A percentile compares a stretch with the other conserved stretches of the same genome.
Conservation (phyloP, 2,797 vertebrate genomes). For the Channallabes apus region DNA sequence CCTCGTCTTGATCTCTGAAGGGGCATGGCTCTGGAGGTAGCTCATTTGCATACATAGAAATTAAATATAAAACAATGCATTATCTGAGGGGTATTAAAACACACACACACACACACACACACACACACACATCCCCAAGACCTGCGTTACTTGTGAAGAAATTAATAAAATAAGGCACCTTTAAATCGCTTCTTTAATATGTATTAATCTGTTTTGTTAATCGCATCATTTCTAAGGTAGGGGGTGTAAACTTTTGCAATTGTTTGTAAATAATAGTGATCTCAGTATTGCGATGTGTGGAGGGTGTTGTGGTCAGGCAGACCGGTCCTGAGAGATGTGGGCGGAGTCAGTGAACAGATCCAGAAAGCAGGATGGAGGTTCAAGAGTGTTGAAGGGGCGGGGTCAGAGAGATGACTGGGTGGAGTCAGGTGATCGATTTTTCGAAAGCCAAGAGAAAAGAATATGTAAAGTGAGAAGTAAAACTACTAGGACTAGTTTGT, state of each 20-base stretch:
- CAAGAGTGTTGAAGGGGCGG: neutral
- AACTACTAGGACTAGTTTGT: neutral
- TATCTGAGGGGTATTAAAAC: no score
- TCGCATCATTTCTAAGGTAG: neutral
- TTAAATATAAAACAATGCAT: no score
- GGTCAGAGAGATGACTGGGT: neutral
- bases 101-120: no score
- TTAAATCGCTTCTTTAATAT: neutral
- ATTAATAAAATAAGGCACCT: no score
- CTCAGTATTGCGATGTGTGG: neutral
- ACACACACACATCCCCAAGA: no score
- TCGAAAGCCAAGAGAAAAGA: neutral
- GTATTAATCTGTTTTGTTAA: neutral
- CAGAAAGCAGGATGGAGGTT: no score
- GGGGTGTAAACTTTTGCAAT: neutral
- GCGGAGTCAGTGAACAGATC: neutral
- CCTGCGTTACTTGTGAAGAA: no score
- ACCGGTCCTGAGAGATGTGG: neutral
- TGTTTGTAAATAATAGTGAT: neutral
- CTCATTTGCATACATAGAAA: no score
- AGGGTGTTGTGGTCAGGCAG: neutral
- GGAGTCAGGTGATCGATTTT: neutral
- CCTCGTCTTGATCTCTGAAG: no score
- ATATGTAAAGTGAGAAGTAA: neutral
- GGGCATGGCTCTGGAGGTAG: no score